Evolutionary conservation across 2,797 vertebrate genomes (phyloP).

Genomic region (Ibycter americanus): DNA sequence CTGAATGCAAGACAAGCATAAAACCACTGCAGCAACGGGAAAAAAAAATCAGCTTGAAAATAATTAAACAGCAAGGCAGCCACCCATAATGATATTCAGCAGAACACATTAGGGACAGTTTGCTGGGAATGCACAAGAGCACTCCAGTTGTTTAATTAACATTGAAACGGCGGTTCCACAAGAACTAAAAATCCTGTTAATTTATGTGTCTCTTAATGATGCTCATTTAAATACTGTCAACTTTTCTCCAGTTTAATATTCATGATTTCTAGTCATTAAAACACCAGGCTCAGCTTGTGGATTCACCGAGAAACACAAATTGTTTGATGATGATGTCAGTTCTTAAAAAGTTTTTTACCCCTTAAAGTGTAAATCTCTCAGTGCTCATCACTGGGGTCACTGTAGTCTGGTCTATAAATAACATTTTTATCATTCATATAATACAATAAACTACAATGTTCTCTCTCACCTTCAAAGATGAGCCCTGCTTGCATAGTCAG

Average conservation of each 20-base stretch:
- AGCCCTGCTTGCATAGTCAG: constrained; percentile 38
- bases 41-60: constrained; percentile 80
- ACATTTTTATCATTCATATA: constrained; percentile 33
- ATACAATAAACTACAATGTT: constrained; percentile 36
- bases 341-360: constrained; percentile 58
- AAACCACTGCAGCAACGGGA: constrained; percentile 77
- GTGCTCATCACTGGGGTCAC: constrained; percentile 27
- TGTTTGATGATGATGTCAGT: constrained; percentile 69
- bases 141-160: constrained; percentile 86
- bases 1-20: constrained; percentile 83
- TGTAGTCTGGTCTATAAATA: constrained; percentile 52
- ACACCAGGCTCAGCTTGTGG: constrained; percentile 49
- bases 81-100: constrained; percentile 86
- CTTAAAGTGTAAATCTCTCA: constrained; percentile 31
- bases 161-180: constrained; percentile 82
- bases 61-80: constrained; percentile 86
- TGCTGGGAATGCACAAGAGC: constrained; percentile 80
- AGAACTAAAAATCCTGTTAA: constrained; percentile 86
- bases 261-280: constrained; percentile 83
- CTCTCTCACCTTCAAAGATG: constrained; percentile 45
- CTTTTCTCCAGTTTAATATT: constrained; percentile 83
- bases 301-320: constrained; percentile 67
- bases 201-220: constrained; percentile 87
- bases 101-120: constrained; percentile 83
- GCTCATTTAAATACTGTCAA: constrained; percentile 87